Evolutionary conservation across 2,113 vertebrate genomes (phyloP), one percentile per base, ranked within the genome.

Genomic region (Boleophthalmus pectinirostris): DNA sequence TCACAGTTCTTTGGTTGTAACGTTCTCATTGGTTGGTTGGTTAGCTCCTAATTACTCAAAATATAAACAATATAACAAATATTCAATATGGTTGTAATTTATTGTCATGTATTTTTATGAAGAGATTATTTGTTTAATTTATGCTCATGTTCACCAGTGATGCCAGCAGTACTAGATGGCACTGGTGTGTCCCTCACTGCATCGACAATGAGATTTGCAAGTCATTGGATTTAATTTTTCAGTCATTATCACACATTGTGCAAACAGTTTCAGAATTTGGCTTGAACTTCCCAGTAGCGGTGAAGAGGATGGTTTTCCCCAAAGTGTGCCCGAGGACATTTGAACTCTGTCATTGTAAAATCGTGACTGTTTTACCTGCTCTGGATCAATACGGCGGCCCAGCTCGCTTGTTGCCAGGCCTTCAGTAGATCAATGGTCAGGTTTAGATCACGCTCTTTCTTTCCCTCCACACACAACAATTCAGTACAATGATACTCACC

Each of bases 301-400:
- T 24, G 68, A 74, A 74, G 73, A 64, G 70, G 73, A 51, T 49
- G 78, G 54, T 74, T 73, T 46, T 13, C 49, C 49, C 10, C 56
- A 45, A 43, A 0, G 5, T 24, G 51, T 49, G 56, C 70, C 83
- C 29, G 13, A 51, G 61, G 60, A 75, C 69, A 65, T 66, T 74
- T 68, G 25, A 65, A 60, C 58, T 71, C 54, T 70, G 70, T 84
- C 78, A 56, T 63, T 77, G 66, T 51, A 67, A 56, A 66, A 53
- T 13, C 12, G 74, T 60, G 69, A 71, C 68, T 53, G 67, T 72
- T 85, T 82, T 83, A 87, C 81, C 76, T 77, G 69, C 82, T 68
- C 53, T 2, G 61, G 80, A 85, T 90, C 85, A 61, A 89, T 86
- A 75, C 8, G 45, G 70, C 24, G 69, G 73, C 74, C 78, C 16